Evolutionary conservation across 2,888 invertebrate genomes (phyloP).

Genomic region (Apocheima hispidaria): DNA sequence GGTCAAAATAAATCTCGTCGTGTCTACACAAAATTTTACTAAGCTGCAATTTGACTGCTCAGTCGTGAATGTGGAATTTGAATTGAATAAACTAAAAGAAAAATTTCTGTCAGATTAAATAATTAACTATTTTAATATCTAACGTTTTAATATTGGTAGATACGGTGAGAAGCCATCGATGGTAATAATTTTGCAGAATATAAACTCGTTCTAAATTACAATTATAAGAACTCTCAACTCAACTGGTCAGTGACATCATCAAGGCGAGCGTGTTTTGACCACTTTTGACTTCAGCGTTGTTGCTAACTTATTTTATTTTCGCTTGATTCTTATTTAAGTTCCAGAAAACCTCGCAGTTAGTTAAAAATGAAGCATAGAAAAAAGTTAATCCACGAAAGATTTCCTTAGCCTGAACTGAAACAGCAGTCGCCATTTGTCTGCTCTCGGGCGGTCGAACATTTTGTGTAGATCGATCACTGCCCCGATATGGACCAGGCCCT

Average conservation of each 20-base stretch:
- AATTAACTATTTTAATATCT: background rate
- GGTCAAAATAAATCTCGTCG: too few relatives aligned
- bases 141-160: conserved; percentile 4
- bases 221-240: conserved; percentile 17
- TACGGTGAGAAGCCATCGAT: conserved; percentile 3
- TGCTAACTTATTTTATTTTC: conserved; percentile 1
- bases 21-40: background rate
- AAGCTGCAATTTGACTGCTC: too few relatives aligned
- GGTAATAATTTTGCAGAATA: conserved; percentile 3
- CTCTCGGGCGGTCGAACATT: too few relatives aligned
- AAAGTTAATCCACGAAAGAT: too few relatives aligned
- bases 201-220: conserved; percentile 27
- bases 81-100: background rate
- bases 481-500: too few relatives aligned
- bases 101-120: background rate
- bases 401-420: too few relatives aligned
- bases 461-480: too few relatives aligned
- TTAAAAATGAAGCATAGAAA: too few relatives aligned
- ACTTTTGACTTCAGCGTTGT: conserved; percentile 18
- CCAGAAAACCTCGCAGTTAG: too few relatives aligned
- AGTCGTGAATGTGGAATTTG: background rate
- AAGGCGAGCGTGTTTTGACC: conserved; percentile 23
- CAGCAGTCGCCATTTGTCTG: too few relatives aligned
- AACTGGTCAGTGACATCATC: conserved; percentile 26
- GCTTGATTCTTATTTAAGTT: background rate